Conservation (phyloP, 2,888 invertebrate species). For the Drosophila mimica region DNA sequence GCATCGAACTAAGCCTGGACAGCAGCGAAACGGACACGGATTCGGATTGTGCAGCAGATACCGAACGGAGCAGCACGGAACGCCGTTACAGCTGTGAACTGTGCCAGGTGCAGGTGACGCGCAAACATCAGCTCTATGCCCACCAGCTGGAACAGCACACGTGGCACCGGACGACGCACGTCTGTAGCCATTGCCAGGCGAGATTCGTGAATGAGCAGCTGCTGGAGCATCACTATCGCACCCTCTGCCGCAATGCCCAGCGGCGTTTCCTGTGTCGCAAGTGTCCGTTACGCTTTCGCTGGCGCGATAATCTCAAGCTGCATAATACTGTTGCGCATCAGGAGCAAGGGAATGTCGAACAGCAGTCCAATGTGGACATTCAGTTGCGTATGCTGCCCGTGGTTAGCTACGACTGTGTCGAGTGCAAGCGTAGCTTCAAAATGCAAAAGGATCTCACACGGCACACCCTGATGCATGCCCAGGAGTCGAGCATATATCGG, state of each 20-base stretch:
- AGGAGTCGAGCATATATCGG: slow-evolving; percentile 74
- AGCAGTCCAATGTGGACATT: neutral
- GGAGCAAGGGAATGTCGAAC: slow-evolving; percentile 5
- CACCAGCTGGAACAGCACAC: slow-evolving; percentile 79
- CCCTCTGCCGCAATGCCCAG: slow-evolving; percentile 81
- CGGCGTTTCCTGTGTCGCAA: slow-evolving; percentile 81
- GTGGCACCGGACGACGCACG: slow-evolving; percentile 85
- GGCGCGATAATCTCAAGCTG: slow-evolving; percentile 81
- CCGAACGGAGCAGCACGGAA: neutral
- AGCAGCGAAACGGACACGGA: slow-evolving; percentile 75
- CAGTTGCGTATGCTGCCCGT: slow-evolving; percentile 12
- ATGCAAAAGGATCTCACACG: slow-evolving; percentile 82
- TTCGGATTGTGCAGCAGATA: slow-evolving; percentile 45
- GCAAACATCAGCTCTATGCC: slow-evolving; percentile 81
- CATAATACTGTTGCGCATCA: slow-evolving; percentile 64
- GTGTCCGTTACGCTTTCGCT: slow-evolving; percentile 82
- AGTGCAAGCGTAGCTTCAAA: slow-evolving; percentile 72
- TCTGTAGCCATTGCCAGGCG: slow-evolving; percentile 86
- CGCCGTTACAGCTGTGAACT: slow-evolving; percentile 74
- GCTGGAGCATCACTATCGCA: slow-evolving; percentile 86
- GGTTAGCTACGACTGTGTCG: slow-evolving; percentile 54
- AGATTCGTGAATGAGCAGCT: slow-evolving; percentile 86
- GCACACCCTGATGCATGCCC: slow-evolving; percentile 74
- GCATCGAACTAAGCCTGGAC: slow-evolving; percentile 82
- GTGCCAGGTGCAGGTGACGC: slow-evolving; percentile 69